These are phyloP conservation scores for Microtus oregoni DNA, from an alignment of 2,113 vertebrate species.

Conservation along the genomic window DNA sequence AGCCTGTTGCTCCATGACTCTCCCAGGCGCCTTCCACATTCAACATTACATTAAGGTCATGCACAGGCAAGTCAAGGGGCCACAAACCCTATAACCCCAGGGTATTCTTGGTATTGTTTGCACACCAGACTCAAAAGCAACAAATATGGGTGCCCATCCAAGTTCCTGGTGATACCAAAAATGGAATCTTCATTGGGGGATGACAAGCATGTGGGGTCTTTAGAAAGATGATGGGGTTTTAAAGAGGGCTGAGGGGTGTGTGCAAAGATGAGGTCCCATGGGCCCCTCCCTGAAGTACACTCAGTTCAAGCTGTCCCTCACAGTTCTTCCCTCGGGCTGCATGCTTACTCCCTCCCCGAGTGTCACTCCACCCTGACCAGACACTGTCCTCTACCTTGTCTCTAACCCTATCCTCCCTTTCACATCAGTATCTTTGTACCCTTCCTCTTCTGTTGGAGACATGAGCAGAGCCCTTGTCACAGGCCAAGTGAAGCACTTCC, in stretches of 20 bases:
- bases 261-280: too few relatives aligned
- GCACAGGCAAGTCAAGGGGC: neutral
- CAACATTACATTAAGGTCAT: neutral
- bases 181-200: neutral
- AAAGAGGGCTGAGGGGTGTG: neutral
- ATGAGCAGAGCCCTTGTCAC: too few relatives aligned
- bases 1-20: neutral
- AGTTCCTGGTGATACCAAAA: neutral
- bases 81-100: fast-evolving
- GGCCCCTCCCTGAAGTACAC: neutral
- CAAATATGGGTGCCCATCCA: neutral
- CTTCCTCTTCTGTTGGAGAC: neutral
- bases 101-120: neutral
- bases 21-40: neutral
- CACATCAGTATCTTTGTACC: neutral
- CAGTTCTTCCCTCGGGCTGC: neutral
- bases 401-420: neutral
- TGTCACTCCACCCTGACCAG: neutral
- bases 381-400: neutral
- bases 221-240: neutral
- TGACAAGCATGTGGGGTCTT: neutral
- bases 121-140: neutral
- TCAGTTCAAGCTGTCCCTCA: neutral
- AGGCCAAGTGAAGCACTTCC: too few relatives aligned
- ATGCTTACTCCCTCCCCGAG: neutral